Base-by-base conservation (phyloP, 2,113 vertebrate genomes). In the Tylochromis polylepis region DNA sequence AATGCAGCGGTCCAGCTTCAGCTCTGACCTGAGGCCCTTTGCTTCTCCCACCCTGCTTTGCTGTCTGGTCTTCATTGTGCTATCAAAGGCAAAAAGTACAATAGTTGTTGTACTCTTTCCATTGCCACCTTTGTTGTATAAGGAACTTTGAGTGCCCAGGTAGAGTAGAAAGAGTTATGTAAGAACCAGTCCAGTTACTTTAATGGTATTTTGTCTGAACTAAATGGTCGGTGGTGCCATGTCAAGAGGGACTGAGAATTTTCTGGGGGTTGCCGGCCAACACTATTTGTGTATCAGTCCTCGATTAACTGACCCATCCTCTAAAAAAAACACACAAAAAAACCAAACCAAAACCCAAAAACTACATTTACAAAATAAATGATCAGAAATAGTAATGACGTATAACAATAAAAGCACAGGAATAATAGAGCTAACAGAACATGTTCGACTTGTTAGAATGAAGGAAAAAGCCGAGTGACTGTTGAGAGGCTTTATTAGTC, bases 401-500 rank as follows among this genome's bases (percentile, higher is more conserved):
- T 51, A 51, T 18, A 1, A 38, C 34, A 67, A n/a, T 7, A 38
- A 67, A 12, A 22, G 34, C 11, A 2, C 1, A 67, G 62, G 62
- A 67, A 24, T 67, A 16, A 34, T 18, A 1, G 31, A 62, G 1
- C 2, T 6, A 65, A 38, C 20, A 7, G 20, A 18, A 5, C 18
- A 36, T 11, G 18, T 10, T 36, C 3, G 1, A 58, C 12, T 58
- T 36, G 3, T 34, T 62, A 20, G 31, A 36, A 36, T 36, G 11
- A 18, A 20, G 15, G 18, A n/a, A 36, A 11, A n/a, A 24, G 7
- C 29, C 12, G 67, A 84, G 56, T 29, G 24, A 79, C 93, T 89
- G 83, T 84, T 87, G 27, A 93, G 85, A 93, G 12, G 60, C 82
- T 96, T 96, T 96, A 96, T 95, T 96, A 94, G 88, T 92, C 58